Evolutionary conservation across 2,797 vertebrate genomes (phyloP).

Genomic region (Australoheros facetus): DNA sequence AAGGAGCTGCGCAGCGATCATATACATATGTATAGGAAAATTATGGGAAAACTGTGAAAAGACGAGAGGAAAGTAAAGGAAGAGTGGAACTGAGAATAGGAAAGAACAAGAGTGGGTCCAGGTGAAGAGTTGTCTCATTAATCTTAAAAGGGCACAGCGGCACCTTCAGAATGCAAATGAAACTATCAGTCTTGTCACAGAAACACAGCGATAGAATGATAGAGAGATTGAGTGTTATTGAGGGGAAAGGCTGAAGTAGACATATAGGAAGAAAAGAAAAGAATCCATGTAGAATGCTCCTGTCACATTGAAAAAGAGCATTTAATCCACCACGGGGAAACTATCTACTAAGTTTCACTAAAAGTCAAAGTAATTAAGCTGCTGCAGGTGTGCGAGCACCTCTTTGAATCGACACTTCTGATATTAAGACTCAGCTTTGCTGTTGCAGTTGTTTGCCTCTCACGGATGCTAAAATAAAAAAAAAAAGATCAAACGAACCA

Average conservation of each 20-base stretch:
- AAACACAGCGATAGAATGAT: conserved; percentile 27
- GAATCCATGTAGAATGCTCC: background rate
- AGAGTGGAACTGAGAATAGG: background rate
- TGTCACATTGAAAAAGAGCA: background rate
- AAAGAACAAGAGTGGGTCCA: conserved; percentile 26
- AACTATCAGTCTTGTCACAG: conserved; percentile 59
- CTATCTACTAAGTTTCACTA: background rate
- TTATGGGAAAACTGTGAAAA: background rate
- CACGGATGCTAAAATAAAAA: background rate
- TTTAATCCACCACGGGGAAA: background rate
- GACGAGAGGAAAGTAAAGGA: background rate
- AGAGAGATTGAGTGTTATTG: conserved; percentile 22
- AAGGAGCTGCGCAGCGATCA: background rate
- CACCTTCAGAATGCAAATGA: conserved; percentile 64
- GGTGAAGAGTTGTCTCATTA: conserved; percentile 70
- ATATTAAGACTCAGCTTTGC: background rate
- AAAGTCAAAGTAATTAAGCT: conserved; percentile 17
- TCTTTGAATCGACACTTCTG: background rate
- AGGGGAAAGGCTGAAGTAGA: background rate
- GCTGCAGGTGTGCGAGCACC: background rate
- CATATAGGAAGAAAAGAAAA: background rate
- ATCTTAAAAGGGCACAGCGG: conserved; percentile 54
- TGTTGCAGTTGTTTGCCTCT: background rate
- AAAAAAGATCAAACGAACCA: background rate
- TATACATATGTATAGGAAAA: background rate